phyloP scores from a whole-genome alignment of 37 sponge, comb jelly and placozoan species.

The Petrosia ficiformis region DNA sequence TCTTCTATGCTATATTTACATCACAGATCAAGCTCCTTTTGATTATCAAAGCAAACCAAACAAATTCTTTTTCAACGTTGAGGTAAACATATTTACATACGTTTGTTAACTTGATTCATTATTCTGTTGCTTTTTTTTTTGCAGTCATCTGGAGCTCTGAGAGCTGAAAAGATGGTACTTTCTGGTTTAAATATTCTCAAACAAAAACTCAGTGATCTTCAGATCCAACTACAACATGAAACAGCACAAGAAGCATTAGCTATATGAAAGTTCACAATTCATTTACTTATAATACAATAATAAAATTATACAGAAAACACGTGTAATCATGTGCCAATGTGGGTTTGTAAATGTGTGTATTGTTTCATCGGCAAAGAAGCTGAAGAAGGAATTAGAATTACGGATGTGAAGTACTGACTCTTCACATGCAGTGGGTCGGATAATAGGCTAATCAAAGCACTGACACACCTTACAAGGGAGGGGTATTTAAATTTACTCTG shows the following conservation, averaged over 20 bases:
- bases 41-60: slow-evolving; percentile 81
- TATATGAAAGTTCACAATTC: not conserved
- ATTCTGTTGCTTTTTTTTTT: slow-evolving; percentile 3
- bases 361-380: no score
- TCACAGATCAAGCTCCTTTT: slow-evolving; percentile 79
- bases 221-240: slow-evolving; percentile 83
- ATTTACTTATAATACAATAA: no score
- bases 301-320: no score
- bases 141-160: slow-evolving; percentile 88
- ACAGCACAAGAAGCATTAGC: slow-evolving; percentile 80
- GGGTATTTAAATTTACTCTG: no score
- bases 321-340: no score
- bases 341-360: no score
- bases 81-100: slow-evolving; percentile 46
- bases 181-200: slow-evolving; percentile 90
- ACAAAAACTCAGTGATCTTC: slow-evolving; percentile 92
- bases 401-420: no score
- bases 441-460: no score
- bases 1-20: no score
- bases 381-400: no score
- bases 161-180: slow-evolving; percentile 94
- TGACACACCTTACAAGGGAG: no score
- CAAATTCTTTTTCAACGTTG: slow-evolving; percentile 95
- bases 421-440: no score
- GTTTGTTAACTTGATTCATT: not conserved